These are phyloP conservation scores for Protaetia brevitarsis DNA, from an alignment of 1,140 invertebrate species.

Conservation along the genomic window DNA sequence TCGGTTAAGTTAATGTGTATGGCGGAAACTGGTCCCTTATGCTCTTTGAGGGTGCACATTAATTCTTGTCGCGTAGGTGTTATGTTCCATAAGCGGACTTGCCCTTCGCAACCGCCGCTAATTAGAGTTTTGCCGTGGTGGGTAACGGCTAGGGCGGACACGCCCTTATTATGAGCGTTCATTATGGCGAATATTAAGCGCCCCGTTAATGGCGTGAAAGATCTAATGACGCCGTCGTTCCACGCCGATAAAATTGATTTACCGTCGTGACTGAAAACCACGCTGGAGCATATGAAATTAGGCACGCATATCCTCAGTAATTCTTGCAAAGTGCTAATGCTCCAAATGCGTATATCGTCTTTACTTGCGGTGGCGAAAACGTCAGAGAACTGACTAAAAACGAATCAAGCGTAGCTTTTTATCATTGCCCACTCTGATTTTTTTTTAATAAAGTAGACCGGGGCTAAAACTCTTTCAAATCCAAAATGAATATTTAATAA, in stretches of 20 bases:
- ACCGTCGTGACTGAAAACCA: constrained; percentile 76
- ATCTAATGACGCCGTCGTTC: constrained; percentile 85
- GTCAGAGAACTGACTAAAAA: constrained; percentile 65
- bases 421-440: neutral
- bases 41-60: constrained; percentile 77
- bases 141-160: constrained; percentile 73
- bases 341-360: constrained; percentile 84
- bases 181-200: constrained; percentile 74
- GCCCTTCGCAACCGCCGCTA: constrained; percentile 84
- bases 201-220: constrained; percentile 80
- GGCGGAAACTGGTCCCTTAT: constrained; percentile 80
- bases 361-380: constrained; percentile 83
- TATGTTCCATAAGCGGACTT: constrained; percentile 74
- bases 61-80: constrained; percentile 61
- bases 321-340: constrained; percentile 69
- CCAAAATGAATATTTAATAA: neutral
- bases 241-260: constrained; percentile 72
- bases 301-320: constrained; percentile 76
- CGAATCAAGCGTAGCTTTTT: too few relatives aligned
- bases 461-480: too few relatives aligned
- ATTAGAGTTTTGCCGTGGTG: constrained; percentile 69
- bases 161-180: constrained; percentile 84
- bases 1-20: constrained; percentile 74
- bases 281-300: constrained; percentile 79
- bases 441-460: too few relatives aligned